Base-by-base conservation (phyloP, 2,113 vertebrate species). In the Laticauda laticaudata region DNA sequence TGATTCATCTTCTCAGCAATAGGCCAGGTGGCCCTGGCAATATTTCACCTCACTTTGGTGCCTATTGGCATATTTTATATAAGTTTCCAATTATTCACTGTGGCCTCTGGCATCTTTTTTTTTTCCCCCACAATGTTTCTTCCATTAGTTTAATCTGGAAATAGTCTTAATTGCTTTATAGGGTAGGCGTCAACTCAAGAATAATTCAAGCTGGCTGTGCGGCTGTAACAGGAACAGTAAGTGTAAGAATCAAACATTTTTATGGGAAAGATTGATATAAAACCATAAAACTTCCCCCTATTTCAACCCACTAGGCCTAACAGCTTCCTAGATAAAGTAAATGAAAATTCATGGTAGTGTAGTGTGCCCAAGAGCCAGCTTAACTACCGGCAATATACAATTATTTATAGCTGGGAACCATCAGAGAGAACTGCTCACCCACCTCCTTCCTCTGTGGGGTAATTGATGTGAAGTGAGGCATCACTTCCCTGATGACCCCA, bases 381-480 rank as follows among this genome's bases (percentile, higher is more conserved):
- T 97, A 97, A 97, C 94, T 94, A 96, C 95, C 95, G 94, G 97
- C 94, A 96, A 96, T 94, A 93, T 97, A 97, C 97, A 96, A 97
- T 97, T 97, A 99, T 99, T 99, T 99, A 99, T 99, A 97, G 98
- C 96, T 95, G 97, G 96, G 98, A 97, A 97, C 97, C 97, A 97
- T 97, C 97, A 97, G 96, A 97, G 93, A 96, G 97, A 98, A 98
- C 97, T 97, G 97, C 97, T 98, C 97, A 95, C 96, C 97, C 96
- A 86, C 96, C 97, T 98, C 98, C 97, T 97, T 97, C 96, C 98
- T 98, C 97, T 98, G 97, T 97, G 98, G 98, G 97, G 98, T 99
- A 99, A 99, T 99, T 99, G 98, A 98, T 99, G 98, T 98, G 98
- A 98, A 97, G 96, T 97, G 97, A 98, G 98, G 98, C 97, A 97